phyloP scores from a whole-genome alignment of 2,888 invertebrate species.

The Lamproptera curius region DNA sequence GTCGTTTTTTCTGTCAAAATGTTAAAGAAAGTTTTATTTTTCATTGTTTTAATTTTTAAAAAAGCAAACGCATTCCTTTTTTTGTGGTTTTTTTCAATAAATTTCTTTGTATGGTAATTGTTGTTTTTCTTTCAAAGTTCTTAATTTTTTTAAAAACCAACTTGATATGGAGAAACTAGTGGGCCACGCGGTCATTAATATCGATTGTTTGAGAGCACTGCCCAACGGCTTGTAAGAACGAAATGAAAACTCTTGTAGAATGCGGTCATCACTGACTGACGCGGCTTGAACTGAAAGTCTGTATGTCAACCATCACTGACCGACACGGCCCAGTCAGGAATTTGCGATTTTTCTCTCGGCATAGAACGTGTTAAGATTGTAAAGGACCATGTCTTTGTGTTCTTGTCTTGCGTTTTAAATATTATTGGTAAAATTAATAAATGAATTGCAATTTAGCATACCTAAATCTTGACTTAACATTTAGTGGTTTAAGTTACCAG shows the following conservation, averaged over 20 bases:
- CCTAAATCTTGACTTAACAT: no score
- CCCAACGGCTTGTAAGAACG: background rate
- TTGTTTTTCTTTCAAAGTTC: background rate
- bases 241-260: background rate
- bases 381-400: no score
- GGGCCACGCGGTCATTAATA: background rate
- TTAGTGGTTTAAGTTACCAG: no score
- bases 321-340: background rate
- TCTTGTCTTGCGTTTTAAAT: no score
- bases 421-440: no score
- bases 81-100: no score
- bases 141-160: background rate
- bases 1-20: no score
- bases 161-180: background rate
- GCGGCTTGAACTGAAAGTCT: background rate
- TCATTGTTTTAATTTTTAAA: no score
- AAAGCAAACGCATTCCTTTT: background rate
- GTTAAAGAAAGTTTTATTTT: no score
- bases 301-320: conserved; percentile 2
- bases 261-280: conserved; percentile 1
- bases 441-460: no score
- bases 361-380: background rate
- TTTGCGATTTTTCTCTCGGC: background rate
- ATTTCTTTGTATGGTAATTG: background rate
- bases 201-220: background rate